These are phyloP conservation scores for Suncus etruscus DNA, from an alignment of 2,113 vertebrate genomes.

Conservation along the genomic window DNA sequence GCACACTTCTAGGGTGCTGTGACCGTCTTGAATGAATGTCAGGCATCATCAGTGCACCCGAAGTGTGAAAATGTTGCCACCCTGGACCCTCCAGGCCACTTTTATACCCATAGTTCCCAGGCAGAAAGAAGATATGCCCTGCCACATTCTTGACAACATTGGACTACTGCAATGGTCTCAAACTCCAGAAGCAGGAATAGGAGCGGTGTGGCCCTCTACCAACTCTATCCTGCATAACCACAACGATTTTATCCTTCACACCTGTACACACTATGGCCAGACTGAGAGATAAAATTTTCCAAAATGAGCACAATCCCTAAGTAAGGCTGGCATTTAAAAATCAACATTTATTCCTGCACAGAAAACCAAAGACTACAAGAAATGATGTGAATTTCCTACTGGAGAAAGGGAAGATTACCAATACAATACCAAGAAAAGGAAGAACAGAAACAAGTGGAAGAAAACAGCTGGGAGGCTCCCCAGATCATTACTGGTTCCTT, in stretches of 20 bases:
- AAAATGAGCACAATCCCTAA: constrained; percentile 40
- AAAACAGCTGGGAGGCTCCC: background rate
- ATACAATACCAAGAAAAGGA: constrained; percentile 24
- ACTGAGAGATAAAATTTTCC: constrained; percentile 31
- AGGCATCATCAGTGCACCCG: too few relatives aligned
- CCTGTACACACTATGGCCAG: background rate
- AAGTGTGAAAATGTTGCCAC: too few relatives aligned
- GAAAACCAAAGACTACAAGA: constrained; percentile 29
- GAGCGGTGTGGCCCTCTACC: background rate
- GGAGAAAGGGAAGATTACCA: background rate
- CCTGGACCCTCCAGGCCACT: too few relatives aligned
- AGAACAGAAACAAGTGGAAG: background rate
- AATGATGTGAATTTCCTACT: background rate
- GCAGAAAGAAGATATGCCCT: too few relatives aligned
- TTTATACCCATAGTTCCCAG: too few relatives aligned
- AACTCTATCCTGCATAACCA: too few relatives aligned
- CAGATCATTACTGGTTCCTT: too few relatives aligned
- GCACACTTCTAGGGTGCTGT: too few relatives aligned
- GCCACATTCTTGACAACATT: background rate
- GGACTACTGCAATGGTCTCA: background rate
- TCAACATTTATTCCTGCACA: background rate
- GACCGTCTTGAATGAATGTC: too few relatives aligned
- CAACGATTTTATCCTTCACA: too few relatives aligned
- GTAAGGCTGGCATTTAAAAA: background rate
- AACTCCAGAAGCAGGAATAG: constrained; percentile 17